phyloP scores from a whole-genome alignment of 2,113 vertebrate species.

The Brevimyrus niger region DNA sequence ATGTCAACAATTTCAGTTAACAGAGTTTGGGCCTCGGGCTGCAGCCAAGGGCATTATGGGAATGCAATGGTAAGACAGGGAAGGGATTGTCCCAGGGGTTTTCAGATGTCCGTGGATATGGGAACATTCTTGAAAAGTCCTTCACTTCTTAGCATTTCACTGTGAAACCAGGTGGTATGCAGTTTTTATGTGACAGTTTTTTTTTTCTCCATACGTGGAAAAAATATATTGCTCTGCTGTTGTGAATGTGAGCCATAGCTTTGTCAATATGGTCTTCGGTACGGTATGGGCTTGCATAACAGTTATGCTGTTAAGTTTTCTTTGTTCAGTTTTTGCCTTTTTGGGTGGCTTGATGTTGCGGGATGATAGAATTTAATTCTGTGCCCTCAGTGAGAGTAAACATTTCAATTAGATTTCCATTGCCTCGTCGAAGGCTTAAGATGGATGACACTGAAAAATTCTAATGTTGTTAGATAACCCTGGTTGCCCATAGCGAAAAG shows the following conservation, averaged over 20 bases:
- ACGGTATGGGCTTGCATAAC: not conserved
- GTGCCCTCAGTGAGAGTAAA: not conserved
- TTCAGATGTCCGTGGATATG: not conserved
- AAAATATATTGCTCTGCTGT: not conserved
- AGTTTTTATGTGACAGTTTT: not conserved
- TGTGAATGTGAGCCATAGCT: not conserved
- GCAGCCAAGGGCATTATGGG: slow-evolving; percentile 4
- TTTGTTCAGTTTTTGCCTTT: not conserved
- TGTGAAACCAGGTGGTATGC: not conserved
- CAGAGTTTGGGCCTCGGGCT: not conserved
- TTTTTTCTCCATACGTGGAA: not conserved
- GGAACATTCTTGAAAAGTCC: not conserved
- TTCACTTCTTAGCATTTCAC: not conserved
- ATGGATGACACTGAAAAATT: not conserved
- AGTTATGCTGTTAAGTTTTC: not conserved
- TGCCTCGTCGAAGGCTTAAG: not conserved
- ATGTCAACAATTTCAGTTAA: slow-evolving; percentile 3
- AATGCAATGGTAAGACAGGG: not conserved
- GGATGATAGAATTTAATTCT: not conserved
- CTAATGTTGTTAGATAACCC: not conserved
- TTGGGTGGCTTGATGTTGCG: not conserved
- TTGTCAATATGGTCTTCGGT: not conserved
- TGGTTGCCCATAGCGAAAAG: not conserved
- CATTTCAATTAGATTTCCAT: not conserved
- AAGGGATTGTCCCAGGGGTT: not conserved